A percentile compares a stretch with the other conserved stretches of the same genome.
Evolutionary conservation across 1,140 invertebrate species (phyloP).

Genomic region (Matsumurasca onukii): DNA sequence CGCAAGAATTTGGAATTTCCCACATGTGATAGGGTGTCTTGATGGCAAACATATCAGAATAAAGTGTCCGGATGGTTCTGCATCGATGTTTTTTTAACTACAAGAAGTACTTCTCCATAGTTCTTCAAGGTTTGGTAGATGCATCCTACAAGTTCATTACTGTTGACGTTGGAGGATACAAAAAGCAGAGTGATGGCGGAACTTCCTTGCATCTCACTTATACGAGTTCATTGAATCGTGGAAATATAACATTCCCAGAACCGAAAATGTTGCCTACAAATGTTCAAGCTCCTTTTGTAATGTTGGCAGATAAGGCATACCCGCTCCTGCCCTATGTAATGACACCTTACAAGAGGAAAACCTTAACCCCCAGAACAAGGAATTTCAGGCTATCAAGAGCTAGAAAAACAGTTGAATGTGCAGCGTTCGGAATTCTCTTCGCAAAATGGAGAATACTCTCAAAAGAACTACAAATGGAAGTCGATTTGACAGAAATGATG

Average conservation of each 20-base stretch:
- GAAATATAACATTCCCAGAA: slow-evolving; percentile 26
- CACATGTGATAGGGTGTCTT: slow-evolving; percentile 35
- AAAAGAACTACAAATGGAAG: slow-evolving; percentile 21
- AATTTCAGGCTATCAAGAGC: slow-evolving; percentile 47
- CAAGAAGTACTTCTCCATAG: slow-evolving; percentile 46
- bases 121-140: slow-evolving; percentile 53
- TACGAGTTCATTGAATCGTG: slow-evolving; percentile 10
- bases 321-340: slow-evolving; percentile 49
- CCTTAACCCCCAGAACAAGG: slow-evolving; percentile 43
- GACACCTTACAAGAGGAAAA: slow-evolving; percentile 50
- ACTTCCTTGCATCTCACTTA: slow-evolving; percentile 35
- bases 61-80: slow-evolving; percentile 39
- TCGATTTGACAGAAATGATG: slow-evolving; percentile 7
- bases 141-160: slow-evolving; percentile 50
- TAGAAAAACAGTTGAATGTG: slow-evolving; percentile 51
- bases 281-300: slow-evolving; percentile 29
- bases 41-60: slow-evolving; percentile 34
- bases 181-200: slow-evolving; percentile 48
- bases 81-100: slow-evolving; percentile 45
- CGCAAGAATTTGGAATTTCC: slow-evolving; percentile 46
- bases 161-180: slow-evolving; percentile 51
- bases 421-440: slow-evolving; percentile 51
- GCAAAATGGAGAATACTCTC: slow-evolving; percentile 31
- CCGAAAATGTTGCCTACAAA: slow-evolving; percentile 23
- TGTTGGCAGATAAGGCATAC: slow-evolving; percentile 51